Evolutionary conservation across 2,113 vertebrate genomes (phyloP), one percentile per base, ranked within the genome.

Genomic region (Furnarius figulus): DNA sequence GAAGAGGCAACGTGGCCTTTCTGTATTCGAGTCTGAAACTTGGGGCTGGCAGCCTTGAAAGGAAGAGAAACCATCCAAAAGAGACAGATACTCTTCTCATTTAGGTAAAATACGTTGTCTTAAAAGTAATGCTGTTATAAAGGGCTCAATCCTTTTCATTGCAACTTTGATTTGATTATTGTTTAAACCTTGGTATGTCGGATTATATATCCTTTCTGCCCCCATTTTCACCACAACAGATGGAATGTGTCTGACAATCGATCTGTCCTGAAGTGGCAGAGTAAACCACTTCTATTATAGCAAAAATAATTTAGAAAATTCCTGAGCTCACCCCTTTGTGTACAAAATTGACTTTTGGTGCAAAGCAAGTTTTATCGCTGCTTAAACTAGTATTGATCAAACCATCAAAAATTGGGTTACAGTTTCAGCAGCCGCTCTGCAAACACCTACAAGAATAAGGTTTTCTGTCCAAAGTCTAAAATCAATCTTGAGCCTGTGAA

Each of bases 371-470:
- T 98, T 98, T 97, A 97, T 98, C 68, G 55, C 93, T 94, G 75
- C 94, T 97, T 97, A 96, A 98, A 96, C 82, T 87, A 74, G 71
- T 97, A 98, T 98, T 97, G 97, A 98, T 96, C 91, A 96, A 93
- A 71, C 87, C 28, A 95, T 97, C 91, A 96, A 96, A 97, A 94
- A 96, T 58, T 40, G 73, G 92, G 73, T 96, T 97, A 95, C 1
- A 4, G 79, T 63, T 97, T 92, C 94, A 96, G 88, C 6, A n/a
- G 46, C 58, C 80, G 20, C 80, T 96, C 71, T 97, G 85, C 40
- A 96, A 95, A 50, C 50, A 91, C 56, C 88, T 94, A 55, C 61
- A 85, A 89, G 86, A 96, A 92, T 80, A 71, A 93, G 46, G 25
- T 74, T 95, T 95, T 95, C 67, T 95, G 61, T 91, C 95, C 90